These are phyloP conservation scores for Calyptomena viridis DNA, from an alignment of 2,113 vertebrate species.

Conservation along the genomic window DNA sequence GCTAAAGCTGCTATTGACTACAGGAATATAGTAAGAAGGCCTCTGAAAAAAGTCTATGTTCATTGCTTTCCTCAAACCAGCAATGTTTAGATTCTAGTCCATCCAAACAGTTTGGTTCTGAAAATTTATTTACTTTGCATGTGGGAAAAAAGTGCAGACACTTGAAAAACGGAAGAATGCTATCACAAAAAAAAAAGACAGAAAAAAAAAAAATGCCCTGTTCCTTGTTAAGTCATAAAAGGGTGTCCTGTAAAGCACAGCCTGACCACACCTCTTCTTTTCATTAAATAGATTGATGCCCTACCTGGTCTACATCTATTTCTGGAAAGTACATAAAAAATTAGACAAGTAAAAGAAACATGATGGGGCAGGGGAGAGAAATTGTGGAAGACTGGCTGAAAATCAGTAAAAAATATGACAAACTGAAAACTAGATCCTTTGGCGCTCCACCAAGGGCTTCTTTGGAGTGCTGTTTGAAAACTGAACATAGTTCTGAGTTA, in stretches of 20 bases:
- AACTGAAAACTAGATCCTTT: constrained; percentile 13
- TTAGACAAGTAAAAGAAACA: neutral
- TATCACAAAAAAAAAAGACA: neutral
- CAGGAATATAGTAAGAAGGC: neutral
- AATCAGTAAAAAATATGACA: neutral
- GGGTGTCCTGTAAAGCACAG: neutral
- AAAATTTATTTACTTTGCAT: neutral
- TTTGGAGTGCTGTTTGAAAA: neutral
- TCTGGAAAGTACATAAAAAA: neutral
- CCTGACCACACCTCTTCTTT: neutral
- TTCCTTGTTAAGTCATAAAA: neutral
- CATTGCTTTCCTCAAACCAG: neutral
- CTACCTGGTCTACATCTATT: neutral
- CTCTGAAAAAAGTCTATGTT: neutral
- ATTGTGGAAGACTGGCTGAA: neutral
- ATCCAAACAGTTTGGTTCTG: neutral
- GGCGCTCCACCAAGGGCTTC: neutral
- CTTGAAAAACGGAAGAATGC: neutral
- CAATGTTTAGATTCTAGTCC: neutral
- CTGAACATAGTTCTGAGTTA: neutral
- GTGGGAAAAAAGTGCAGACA: neutral
- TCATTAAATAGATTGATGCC: neutral
- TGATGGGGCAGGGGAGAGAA: neutral
- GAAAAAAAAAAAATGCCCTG: neutral
- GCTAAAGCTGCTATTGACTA: neutral